Conservation (phyloP, 2,113 vertebrate species). For the Barnardius zonarius region DNA sequence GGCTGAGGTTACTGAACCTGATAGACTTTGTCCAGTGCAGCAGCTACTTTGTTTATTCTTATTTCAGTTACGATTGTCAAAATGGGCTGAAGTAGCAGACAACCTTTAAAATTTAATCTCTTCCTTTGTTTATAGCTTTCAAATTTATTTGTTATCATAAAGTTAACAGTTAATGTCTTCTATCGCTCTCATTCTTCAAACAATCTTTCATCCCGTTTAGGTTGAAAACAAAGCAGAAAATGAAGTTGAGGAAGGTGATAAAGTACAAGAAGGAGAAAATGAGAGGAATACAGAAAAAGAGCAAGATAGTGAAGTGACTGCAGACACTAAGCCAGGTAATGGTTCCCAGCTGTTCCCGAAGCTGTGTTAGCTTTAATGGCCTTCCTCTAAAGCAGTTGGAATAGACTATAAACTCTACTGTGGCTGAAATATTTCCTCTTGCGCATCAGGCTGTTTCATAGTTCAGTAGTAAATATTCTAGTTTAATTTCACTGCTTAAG, state of each 20-base stretch:
- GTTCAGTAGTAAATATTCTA: not conserved
- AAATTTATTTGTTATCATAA: too few relatives aligned
- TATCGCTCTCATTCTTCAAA: not conserved
- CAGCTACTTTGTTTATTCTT: not conserved
- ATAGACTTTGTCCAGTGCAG: not conserved
- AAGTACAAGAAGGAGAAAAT: conserved; percentile 78
- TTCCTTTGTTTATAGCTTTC: too few relatives aligned
- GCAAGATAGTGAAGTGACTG: conserved; percentile 57
- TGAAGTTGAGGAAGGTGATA: conserved; percentile 80
- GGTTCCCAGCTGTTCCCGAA: not conserved
- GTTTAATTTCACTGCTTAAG: not conserved
- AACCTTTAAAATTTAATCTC: not conserved
- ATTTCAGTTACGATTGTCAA: rapidly evolving
- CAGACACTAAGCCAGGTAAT: conserved; percentile 73
- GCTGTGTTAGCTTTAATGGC: not conserved
- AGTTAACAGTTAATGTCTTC: not conserved
- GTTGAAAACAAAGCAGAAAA: conserved; percentile 84
- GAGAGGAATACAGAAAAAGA: conserved; percentile 75
- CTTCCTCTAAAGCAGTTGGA: not conserved
- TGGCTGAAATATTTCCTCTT: not conserved
- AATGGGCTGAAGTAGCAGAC: not conserved
- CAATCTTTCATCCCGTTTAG: conserved; percentile 52
- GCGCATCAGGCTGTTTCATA: not conserved
- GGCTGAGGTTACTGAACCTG: not conserved
- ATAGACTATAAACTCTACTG: not conserved